Evolutionary conservation across 2,888 invertebrate species (phyloP).

Genomic region (Dinocampus coccinellae): DNA sequence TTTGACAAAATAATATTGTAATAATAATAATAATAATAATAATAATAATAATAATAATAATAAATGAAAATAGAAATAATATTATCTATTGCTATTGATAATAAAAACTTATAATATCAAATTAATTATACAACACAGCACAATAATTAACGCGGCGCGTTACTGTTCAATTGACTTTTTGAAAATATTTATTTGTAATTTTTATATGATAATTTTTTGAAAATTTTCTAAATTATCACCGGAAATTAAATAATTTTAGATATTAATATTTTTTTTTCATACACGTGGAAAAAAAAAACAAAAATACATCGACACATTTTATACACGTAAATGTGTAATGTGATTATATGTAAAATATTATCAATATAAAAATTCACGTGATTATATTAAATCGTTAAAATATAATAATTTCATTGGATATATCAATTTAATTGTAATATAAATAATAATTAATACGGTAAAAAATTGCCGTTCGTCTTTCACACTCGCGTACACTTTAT

Average conservation of each 20-base stretch:
- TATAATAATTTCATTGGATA: too few species aligned
- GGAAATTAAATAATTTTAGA: conserved; percentile 47
- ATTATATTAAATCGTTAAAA: too few species aligned
- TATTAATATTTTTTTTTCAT: conserved; percentile 44
- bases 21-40: conserved; percentile 44
- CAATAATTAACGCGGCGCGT: conserved; percentile 64
- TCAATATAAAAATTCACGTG: too few species aligned
- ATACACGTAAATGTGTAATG: too few species aligned
- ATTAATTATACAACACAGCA: conserved; percentile 69
- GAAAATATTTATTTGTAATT: conserved; percentile 14
- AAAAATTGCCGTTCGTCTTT: conserved; percentile 42
- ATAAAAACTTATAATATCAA: conserved; percentile 55
- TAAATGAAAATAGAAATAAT: conserved; percentile 56
- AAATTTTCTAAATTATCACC: conserved; percentile 39
- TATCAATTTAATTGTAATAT: too few species aligned
- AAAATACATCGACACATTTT: too few species aligned
- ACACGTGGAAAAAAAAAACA: conserved; percentile 49
- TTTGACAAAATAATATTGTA: conserved; percentile 26
- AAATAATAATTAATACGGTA: background rate
- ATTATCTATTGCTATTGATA: background rate
- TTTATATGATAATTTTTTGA: too few species aligned
- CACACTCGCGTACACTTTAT: conserved; percentile 55
- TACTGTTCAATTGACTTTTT: conserved; percentile 35
- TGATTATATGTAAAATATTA: too few species aligned
- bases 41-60: conserved; percentile 51